Evolutionary conservation across 2,888 invertebrate genomes (phyloP), one percentile per base, ranked within the genome.

Genomic region (Perdita meconis): DNA sequence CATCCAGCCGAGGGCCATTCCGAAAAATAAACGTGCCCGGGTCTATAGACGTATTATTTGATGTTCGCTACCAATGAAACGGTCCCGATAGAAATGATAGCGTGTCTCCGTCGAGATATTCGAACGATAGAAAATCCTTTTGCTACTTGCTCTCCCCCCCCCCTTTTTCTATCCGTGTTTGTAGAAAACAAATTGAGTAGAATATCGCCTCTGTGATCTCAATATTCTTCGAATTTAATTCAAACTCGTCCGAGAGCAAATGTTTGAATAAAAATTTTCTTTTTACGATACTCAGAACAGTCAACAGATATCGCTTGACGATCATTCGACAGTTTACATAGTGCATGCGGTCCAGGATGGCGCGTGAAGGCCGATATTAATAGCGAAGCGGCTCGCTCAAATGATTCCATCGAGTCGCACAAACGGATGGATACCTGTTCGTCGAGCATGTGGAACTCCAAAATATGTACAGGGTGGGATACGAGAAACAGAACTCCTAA

Each of bases 381-480:
- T 75, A 82, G 75, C 63, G 61, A 42, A 71, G 38, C 64, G 57
- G 59, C 47, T 67, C 78, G 81, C 59, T 60, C 72, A 64, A 82
- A 82, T 78, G 82, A 78, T 82, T 82, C 63, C 56, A 40, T 59
- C 68, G 59, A 72, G 74, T 78, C 82, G 78, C 40, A 75, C 78
- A 72, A 82, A 78, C 66, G 82, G 61, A 78, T 59, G 69, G 59
- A 63, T 80, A 69, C 56, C 66, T 68, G 81, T 60, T 70, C 75
- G 59, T 13, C 44, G 22, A 42, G 19, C 47, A 19, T 30, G 50
- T 50, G 12, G 44, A 69, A 34, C 51, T 55, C 53, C 56, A 59
- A 78, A 59, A 71, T 75, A 30, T n/a, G n/a, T n/a, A n/a, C n/a
- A n/a, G n/a, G n/a, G n/a, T n/a, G n/a, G n/a, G n/a, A n/a, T n/a